Evolutionary conservation across 2,113 vertebrate genomes (phyloP), one percentile per base, ranked within the genome.

Genomic region (Neodontobutis hainanensis): DNA sequence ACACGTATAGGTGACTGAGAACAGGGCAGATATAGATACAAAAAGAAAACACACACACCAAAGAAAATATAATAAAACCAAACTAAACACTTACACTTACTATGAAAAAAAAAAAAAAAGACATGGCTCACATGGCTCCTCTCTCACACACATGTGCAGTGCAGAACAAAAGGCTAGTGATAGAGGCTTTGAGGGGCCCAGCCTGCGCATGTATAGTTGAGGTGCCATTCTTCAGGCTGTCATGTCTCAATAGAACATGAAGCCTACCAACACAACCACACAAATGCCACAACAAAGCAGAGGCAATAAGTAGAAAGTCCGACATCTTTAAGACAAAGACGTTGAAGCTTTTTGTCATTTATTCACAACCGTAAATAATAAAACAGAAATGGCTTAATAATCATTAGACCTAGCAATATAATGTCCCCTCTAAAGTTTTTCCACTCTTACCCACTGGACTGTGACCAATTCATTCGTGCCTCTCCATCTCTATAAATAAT

Each of bases 161-260:
- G 38, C 8, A 49, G 68, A 65, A 87, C 83, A 87, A 88, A 85
- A 67, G 60, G 55, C 60, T 43, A 80, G 77, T 87, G 70, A 76
- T 75, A 71, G 50, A 59, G 75, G 63, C 58, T 80, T 73, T 68
- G 15, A 75, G 79, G 59, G 85, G 84, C 80, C 78, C 73, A 34
- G 76, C 47, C 32, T 67, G 36, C 11, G 7, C 74, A 63, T 38
- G 44, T 49, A 74, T 65, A 80, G 70, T 87, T 71, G 77, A 80
- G 82, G 69, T 66, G 79, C 77, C 80, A 75, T 81, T 85, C 81
- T 80, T 86, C 51, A 77, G 67, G 74, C 63, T 32, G 55, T 56
- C 40, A 35, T 63, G 80, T 15, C 64, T 80, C 63, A 82, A 83
- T 55, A 73, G 58, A 78, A 66, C 73, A 89, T 62, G 59, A 68